These are phyloP conservation scores for Eurois occulta DNA, from an alignment of 2,888 invertebrate species.

Conservation along the genomic window DNA sequence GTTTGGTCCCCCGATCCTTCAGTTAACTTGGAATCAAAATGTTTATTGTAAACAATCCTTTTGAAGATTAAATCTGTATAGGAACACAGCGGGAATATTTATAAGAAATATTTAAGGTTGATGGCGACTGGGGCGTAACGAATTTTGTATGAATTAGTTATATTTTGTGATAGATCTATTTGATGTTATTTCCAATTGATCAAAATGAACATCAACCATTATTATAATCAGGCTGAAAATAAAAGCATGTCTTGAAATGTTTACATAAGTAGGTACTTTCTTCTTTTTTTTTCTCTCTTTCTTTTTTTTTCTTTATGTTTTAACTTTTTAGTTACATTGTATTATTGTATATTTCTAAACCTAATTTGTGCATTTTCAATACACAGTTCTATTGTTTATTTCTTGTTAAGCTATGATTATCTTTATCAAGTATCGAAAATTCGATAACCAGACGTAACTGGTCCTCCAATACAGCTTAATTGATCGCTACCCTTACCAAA, in stretches of 20 bases:
- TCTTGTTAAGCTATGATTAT: neutral
- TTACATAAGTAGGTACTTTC: neutral
- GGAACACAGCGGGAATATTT: constrained; percentile 84
- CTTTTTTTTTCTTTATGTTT: too few species aligned
- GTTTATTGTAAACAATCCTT: constrained; percentile 89
- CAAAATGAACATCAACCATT: neutral
- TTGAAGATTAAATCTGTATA: constrained; percentile 86
- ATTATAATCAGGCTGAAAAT: neutral
- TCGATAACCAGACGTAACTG: neutral
- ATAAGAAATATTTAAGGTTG: constrained; percentile 80
- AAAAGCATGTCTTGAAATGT: neutral
- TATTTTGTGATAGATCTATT: neutral
- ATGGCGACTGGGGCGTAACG: constrained; percentile 53
- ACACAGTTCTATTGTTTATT: neutral
- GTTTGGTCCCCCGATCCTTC: constrained; percentile 81
- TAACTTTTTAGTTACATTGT: too few species aligned
- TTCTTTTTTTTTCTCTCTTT: too few species aligned
- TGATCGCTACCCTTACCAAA: constrained; percentile 62
- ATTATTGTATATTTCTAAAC: too few species aligned
- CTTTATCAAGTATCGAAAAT: neutral
- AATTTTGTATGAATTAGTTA: constrained; percentile 31
- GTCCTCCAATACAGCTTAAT: constrained; percentile 34
- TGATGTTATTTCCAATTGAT: neutral
- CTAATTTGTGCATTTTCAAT: neutral
- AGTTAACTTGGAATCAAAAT: constrained; percentile 88